Evolutionary conservation across 2,797 vertebrate species (phyloP), one percentile per base, ranked within the genome.

Genomic region (Falco naumanni): DNA sequence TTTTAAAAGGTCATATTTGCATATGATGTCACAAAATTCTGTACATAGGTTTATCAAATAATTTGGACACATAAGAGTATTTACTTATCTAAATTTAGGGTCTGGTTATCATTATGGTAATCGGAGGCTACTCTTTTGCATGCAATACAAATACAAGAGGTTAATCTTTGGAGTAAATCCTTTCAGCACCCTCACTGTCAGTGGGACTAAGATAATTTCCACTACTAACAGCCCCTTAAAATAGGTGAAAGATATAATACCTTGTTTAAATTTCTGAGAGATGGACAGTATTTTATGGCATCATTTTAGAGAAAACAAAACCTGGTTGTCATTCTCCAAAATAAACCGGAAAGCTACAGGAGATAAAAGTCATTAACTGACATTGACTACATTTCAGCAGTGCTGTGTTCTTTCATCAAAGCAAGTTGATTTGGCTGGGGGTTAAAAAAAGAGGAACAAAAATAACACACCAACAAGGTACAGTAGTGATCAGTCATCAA

Each of bases 371-470:
- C 2, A 9, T 18, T 34, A 29, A 41, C 4, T n/a, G 41, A 12
- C 45, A 75, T 3, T 29, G 16, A 33, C 19, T 47, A 5, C 2
- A 2, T 80, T 84, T 86, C 70, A 88, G 28, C 43, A 28, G n/a
- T 39, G 20, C 11, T 61, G 26, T 31, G 70, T 4, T 64, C 71
- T 91, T 84, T 45, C 31, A 79, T 8, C 26, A 53, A 51, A 87
- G 61, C 16, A 79, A 79, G 28, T 50, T 82, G n/a, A 72, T 77
- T 37, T 88, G 34, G 16, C 33, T 53, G 16, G 24, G 29, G 12
- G 16, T 80, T 92, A 88, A 71, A 82, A 96, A 96, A 87, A 74
- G 4, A 74, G 26, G 5, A 20, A 43, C 18, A 48, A 93, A 95
- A 91, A 84, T 68, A 91, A 63, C 17, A 87, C 9, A 45, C 24